A percentile compares a stretch with the other conserved stretches of the same genome.
Evolutionary conservation across 2,797 vertebrate species (phyloP).

Genomic region (Anomalospiza imberbis): DNA sequence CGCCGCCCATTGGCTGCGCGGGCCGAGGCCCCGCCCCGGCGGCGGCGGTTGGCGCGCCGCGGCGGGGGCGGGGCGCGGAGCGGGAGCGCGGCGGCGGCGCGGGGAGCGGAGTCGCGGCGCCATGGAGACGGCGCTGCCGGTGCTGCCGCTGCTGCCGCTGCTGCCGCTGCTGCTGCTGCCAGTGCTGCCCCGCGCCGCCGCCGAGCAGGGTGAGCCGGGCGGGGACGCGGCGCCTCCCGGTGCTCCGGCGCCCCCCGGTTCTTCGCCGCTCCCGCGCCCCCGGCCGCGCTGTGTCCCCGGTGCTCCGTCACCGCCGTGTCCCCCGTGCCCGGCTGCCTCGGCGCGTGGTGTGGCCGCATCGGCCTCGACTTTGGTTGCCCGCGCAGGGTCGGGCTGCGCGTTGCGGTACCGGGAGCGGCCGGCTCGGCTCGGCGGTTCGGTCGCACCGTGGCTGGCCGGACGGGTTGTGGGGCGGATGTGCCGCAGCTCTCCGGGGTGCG

Average conservation of each 20-base stretch:
- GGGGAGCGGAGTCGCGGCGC: conserved; percentile 45
- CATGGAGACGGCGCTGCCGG: background rate
- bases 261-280: background rate
- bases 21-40: background rate
- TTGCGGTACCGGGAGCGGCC: background rate
- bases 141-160: background rate
- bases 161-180: background rate
- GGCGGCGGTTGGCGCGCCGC: background rate
- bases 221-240: background rate
- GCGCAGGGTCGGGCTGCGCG: background rate
- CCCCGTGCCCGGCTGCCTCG: background rate
- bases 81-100: background rate
- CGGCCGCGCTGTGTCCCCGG: background rate
- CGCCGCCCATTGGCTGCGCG: background rate
- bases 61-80: background rate
- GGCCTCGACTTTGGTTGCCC: background rate
- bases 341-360: background rate
- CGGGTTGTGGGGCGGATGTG: background rate
- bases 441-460: background rate
- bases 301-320: background rate
- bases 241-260: background rate
- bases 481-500: background rate
- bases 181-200: background rate
- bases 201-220: conserved; percentile 40
- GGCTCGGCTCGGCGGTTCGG: background rate